phyloP scores from a whole-genome alignment of 2,888 invertebrate species.

The Seladonia tumulorum region DNA sequence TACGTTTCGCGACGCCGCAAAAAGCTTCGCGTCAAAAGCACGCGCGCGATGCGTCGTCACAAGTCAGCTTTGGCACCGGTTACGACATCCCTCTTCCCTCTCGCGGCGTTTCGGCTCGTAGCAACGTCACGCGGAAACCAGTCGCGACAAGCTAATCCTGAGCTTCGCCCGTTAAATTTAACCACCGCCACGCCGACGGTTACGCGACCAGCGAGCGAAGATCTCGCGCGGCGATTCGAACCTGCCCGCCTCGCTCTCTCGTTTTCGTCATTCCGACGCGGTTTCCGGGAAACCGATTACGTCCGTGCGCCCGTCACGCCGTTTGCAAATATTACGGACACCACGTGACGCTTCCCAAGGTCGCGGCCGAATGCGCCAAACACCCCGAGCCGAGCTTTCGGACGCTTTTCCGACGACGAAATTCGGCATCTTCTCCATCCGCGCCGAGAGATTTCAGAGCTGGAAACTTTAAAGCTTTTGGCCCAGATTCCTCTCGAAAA shows the following conservation, averaged over 20 bases:
- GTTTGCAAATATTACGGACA: constrained; percentile 40
- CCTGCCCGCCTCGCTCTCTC: neutral
- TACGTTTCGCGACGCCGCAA: constrained; percentile 57
- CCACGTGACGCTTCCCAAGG: constrained; percentile 59
- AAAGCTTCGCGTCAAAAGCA: constrained; percentile 58
- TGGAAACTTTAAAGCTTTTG: neutral
- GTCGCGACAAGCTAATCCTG: constrained; percentile 54
- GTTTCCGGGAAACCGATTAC: constrained; percentile 65
- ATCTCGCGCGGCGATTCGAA: constrained; percentile 30
- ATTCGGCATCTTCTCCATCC: neutral
- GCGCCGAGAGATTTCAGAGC: neutral
- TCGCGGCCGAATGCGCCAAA: constrained; percentile 33
- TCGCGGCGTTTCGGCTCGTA: constrained; percentile 26
- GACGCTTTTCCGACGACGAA: neutral
- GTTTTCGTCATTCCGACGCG: constrained; percentile 16
- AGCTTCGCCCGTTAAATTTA: constrained; percentile 68
- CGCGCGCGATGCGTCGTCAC: constrained; percentile 65
- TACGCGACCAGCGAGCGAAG: constrained; percentile 66
- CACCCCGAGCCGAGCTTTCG: neutral
- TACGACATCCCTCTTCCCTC: constrained; percentile 13
- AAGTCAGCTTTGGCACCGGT: constrained; percentile 62
- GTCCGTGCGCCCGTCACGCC: constrained; percentile 45
- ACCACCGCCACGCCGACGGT: constrained; percentile 63
- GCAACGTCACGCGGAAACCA: constrained; percentile 65
- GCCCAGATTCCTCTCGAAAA: neutral